Evolutionary conservation across 2,888 invertebrate genomes (phyloP), one percentile per base, ranked within the genome.

Genomic region (Ochlodes sylvanus): DNA sequence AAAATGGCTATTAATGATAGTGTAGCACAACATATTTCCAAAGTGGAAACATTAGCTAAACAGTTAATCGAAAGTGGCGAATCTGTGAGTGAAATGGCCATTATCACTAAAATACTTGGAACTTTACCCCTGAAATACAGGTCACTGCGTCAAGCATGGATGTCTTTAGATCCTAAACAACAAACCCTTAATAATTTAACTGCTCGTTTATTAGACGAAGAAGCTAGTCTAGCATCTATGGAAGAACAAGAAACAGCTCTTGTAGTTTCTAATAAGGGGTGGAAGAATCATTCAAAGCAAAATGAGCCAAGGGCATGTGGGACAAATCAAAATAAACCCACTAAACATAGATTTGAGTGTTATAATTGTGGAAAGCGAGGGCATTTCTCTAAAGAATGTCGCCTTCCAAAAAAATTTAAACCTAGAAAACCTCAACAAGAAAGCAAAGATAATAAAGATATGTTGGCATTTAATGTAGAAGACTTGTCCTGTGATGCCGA

Each of bases 51-150:
- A 0, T 60, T 79, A 14, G 77, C 77, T 0, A 71, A 77, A 55
- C 74, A 76, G 47, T 21, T 77, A 0, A 73, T 70, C 65, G 76
- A 80, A 55, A 74, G 65, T 66, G 78, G 77, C 12, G 77, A 79
- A 60, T 58, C 3, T 10, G 42, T 78, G 0, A 78, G 79, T 75
- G 75, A 79, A 1, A 77, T 60, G 9, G 77, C 75, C 1, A 56
- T 79, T 0, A 79, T 77, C 0, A 77, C 78, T 12, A 79, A 79
- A 69, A 78, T 78, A 70, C n/a, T 79, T 7, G 65, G 76, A 14
- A 76, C 75, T 6, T 63, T 77, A 42, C 78, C 77, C 3, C 9
- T 52, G 0, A 77, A 74, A 44, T 77, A 76, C 38, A 66, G 76
- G 55, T 69, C 76, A 19, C 52, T 79, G 0, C 69, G 77, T 1